Percentiles rank a stretch among this genome's conserved stretches.
phyloP scores from a whole-genome alignment of 2,113 vertebrate genomes.

The Rhineura floridana region DNA sequence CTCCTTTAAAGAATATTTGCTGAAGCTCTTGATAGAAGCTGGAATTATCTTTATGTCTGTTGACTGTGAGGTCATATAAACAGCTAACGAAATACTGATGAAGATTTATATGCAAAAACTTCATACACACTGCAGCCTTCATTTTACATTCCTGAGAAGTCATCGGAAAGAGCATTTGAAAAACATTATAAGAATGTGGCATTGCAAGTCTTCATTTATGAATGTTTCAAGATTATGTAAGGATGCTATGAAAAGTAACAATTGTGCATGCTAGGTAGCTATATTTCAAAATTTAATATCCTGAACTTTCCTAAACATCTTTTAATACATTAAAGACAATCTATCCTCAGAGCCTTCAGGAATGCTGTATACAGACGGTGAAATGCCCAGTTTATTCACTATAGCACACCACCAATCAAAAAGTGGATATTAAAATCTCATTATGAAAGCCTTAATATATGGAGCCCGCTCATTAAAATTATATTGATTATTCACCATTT shows the following conservation, averaged over 20 bases:
- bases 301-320: slow-evolving; percentile 22
- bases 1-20: slow-evolving; percentile 13
- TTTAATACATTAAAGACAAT: slow-evolving; percentile 25
- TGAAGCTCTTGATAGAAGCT: slow-evolving; percentile 2
- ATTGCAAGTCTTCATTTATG: slow-evolving; percentile 43
- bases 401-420: not conserved
- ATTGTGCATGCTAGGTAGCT: not conserved
- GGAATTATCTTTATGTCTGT: not conserved
- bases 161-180: slow-evolving; percentile 37
- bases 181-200: slow-evolving; percentile 19
- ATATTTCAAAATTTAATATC: slow-evolving; percentile 46
- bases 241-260: slow-evolving; percentile 33
- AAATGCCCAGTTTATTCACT: not conserved
- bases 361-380: no score
- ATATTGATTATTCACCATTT: not conserved
- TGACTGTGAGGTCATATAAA: not conserved
- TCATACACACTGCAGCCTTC: not conserved
- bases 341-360: not conserved
- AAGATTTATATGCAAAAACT: slow-evolving; percentile 25
- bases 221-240: slow-evolving; percentile 41
- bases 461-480: not conserved
- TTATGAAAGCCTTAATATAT: not conserved
- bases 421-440: not conserved
- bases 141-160: slow-evolving; percentile 52
- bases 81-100: slow-evolving; percentile 26